These are phyloP conservation scores for Drosophila orosa DNA, from an alignment of 1,140 invertebrate species.

Conservation along the genomic window DNA sequence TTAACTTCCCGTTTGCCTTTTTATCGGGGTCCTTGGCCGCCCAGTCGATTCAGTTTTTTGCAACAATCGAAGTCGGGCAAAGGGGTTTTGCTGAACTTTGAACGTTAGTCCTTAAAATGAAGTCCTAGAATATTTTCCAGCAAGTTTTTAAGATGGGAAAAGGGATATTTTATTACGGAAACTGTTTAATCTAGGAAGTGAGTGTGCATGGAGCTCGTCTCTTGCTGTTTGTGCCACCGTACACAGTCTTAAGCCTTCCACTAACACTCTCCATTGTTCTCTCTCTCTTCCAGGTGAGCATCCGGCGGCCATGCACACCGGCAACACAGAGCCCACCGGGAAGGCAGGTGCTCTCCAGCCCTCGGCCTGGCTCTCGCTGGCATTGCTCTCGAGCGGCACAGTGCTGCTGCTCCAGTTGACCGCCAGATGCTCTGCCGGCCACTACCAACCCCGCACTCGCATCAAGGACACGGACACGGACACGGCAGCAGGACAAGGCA, in stretches of 20 bases:
- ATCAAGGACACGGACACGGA: slow-evolving; percentile 9
- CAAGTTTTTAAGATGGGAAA: not conserved
- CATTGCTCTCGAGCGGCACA: slow-evolving; percentile 50
- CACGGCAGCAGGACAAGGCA: slow-evolving; percentile 6
- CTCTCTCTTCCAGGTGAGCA: slow-evolving; percentile 88
- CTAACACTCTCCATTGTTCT: not conserved
- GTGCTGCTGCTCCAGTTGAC: slow-evolving; percentile 39
- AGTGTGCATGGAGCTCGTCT: not conserved
- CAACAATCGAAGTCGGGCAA: not conserved
- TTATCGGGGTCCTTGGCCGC: slow-evolving; percentile 10
- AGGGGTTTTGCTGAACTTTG: not conserved
- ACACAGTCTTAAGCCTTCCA: too few relatives aligned
- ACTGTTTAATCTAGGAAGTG: not conserved
- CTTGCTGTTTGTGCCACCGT: not conserved
- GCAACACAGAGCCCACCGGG: slow-evolving; percentile 85
- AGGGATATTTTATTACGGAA: not conserved
- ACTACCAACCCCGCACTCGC: not conserved
- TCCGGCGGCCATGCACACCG: slow-evolving; percentile 91
- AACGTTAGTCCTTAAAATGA: not conserved
- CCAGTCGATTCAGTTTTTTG: not conserved
- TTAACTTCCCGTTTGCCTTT: slow-evolving; percentile 21
- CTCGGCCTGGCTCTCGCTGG: slow-evolving; percentile 52
- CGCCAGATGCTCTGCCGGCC: slow-evolving; percentile 7
- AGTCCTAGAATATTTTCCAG: not conserved
- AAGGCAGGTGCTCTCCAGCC: slow-evolving; percentile 65